Evolutionary conservation across 2,113 vertebrate species (phyloP).

Genomic region (Austrofundulus limnaeus): DNA sequence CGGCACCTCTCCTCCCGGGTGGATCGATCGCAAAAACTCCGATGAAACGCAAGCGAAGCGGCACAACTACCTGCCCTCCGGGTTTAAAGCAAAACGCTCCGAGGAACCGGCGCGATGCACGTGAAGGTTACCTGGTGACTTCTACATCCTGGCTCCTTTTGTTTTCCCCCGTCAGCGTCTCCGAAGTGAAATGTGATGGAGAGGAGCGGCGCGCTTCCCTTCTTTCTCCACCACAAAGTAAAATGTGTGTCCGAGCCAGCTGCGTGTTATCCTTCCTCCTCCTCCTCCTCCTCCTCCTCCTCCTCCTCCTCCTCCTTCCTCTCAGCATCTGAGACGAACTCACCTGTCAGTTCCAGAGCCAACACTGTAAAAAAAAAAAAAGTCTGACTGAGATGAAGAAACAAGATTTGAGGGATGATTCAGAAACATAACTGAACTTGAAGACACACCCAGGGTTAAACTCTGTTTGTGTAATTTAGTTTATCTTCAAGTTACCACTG

Average conservation of each 20-base stretch:
- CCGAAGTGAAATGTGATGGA: conserved; percentile 47
- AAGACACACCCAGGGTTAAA: too few relatives aligned
- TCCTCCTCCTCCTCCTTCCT: conserved; percentile 51
- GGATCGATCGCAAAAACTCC: conserved; percentile 23
- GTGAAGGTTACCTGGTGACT: background rate
- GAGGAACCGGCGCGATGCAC: background rate
- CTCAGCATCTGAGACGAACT: conserved; percentile 29
- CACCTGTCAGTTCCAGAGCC: conserved; percentile 17
- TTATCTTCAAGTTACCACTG: too few relatives aligned
- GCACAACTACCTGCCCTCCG: background rate
- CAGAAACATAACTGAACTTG: too few relatives aligned
- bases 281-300: conserved; percentile 28
- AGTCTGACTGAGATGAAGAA: background rate
- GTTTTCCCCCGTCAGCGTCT: conserved; percentile 24
- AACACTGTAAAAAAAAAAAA: background rate
- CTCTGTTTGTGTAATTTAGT: too few relatives aligned
- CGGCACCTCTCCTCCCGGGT: conserved; percentile 32
- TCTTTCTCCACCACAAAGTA: conserved; percentile 33
- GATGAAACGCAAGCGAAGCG: conserved; percentile 18
- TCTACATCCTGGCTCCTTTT: conserved; percentile 59
- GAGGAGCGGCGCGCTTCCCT: conserved; percentile 38
- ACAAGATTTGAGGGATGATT: too few relatives aligned
- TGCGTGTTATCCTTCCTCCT: conserved; percentile 51
- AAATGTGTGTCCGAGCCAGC: conserved; percentile 47
- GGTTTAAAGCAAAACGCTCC: background rate